Evolutionary conservation across 2,797 vertebrate species (phyloP).

Genomic region (Rhynchonycteris naso): DNA sequence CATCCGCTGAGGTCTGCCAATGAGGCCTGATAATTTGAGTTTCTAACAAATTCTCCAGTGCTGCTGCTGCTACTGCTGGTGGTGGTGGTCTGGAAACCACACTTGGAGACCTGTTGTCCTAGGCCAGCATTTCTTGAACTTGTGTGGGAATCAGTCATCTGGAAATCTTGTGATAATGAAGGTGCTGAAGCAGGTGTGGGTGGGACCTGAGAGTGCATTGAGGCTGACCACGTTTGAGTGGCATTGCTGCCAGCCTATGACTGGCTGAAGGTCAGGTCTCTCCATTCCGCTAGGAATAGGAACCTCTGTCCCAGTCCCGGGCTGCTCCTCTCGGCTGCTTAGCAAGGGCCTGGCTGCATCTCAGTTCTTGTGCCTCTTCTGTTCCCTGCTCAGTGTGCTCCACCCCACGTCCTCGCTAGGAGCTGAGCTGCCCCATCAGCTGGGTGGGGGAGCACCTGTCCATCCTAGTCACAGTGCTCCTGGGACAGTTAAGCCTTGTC

Average conservation of each 20-base stretch:
- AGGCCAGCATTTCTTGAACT: background rate
- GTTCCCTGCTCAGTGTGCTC: background rate
- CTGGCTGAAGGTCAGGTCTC: background rate
- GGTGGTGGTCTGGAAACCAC: background rate
- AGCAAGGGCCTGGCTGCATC: background rate
- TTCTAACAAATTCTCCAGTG: background rate
- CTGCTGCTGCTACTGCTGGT: background rate
- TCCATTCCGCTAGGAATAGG: background rate
- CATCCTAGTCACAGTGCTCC: background rate
- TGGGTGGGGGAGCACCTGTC: constrained; percentile 57
- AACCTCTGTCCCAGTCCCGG: background rate
- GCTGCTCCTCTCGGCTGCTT: background rate
- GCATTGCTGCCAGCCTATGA: background rate
- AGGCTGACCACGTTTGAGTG: background rate
- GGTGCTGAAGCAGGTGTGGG: background rate
- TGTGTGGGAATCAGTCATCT: background rate
- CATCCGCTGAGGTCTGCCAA: background rate
- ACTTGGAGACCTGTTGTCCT: background rate
- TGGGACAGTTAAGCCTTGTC: constrained; percentile 74
- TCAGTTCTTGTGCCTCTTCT: background rate
- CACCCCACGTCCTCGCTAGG: background rate
- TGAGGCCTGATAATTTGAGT: background rate
- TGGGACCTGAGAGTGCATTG: background rate
- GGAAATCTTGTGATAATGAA: background rate
- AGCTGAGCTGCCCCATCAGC: constrained; percentile 16